Evolutionary conservation across 2,888 invertebrate species (phyloP).

Genomic region (Dugesia japonica): DNA sequence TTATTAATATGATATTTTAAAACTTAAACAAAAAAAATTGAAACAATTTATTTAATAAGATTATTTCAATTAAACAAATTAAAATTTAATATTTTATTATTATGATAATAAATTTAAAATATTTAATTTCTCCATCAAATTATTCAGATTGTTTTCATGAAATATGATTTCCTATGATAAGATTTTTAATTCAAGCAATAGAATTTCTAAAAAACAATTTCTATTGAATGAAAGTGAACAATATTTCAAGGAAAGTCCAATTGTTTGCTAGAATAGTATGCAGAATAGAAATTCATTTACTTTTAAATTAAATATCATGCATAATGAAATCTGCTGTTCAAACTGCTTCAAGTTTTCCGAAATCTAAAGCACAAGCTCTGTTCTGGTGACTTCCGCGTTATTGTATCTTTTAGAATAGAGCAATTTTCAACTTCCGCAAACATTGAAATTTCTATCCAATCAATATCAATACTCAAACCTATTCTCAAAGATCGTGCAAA

Average conservation of each 20-base stretch:
- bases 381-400: constrained; percentile 10
- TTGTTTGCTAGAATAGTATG: background rate
- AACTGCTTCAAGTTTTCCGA: background rate
- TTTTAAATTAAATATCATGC: background rate
- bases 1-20: too few relatives aligned
- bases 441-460: background rate
- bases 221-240: background rate
- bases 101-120: too few relatives aligned
- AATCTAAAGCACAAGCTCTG: constrained; percentile 12
- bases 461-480: background rate
- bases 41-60: too few relatives aligned
- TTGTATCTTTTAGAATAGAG: constrained; percentile 14
- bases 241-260: background rate
- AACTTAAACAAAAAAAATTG: too few relatives aligned
- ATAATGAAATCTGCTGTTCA: background rate
- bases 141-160: too few relatives aligned
- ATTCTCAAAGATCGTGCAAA: background rate
- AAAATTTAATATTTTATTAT: too few relatives aligned
- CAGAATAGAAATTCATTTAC: background rate
- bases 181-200: too few relatives aligned
- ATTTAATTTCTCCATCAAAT: too few relatives aligned
- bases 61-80: too few relatives aligned
- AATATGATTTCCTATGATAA: too few relatives aligned
- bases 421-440: constrained; percentile 16
- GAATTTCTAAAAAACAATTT: background rate